Evolutionary conservation across 2,888 invertebrate species (phyloP).

Genomic region (Metopia argyrocephala): DNA sequence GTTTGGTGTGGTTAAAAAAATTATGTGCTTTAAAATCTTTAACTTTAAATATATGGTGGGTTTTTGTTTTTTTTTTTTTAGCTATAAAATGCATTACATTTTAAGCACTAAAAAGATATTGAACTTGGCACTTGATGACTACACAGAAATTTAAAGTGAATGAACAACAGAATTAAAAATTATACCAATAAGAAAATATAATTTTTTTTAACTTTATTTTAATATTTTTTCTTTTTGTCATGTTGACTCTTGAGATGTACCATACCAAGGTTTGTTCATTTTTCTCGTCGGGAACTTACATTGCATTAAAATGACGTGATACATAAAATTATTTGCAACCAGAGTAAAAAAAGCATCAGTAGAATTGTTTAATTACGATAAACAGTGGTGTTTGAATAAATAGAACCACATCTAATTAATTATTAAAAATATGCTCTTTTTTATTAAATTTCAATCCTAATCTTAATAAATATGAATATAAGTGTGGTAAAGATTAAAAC

Average conservation of each 20-base stretch:
- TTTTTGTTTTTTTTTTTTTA: conserved; percentile 1
- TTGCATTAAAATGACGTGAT: conserved; percentile 15
- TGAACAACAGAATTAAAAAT: conserved; percentile 2
- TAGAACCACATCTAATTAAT: too few relatives aligned
- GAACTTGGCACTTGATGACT: conserved; percentile 59
- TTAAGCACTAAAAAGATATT: conserved; percentile 48
- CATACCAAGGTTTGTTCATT: neutral
- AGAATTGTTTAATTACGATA: neutral
- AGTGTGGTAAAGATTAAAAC: too few relatives aligned
- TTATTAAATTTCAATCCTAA: too few relatives aligned
- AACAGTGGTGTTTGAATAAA: too few relatives aligned
- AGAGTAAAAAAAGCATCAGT: neutral
- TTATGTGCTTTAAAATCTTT: conserved; percentile 16
- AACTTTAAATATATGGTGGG: conserved; percentile 11
- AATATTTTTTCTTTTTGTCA: conserved; percentile 34
- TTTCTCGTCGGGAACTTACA: neutral
- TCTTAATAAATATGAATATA: too few relatives aligned
- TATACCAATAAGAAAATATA: neutral
- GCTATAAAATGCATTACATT: conserved; percentile 28
- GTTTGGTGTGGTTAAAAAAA: conserved; percentile 48
- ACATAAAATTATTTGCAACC: neutral
- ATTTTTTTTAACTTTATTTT: conserved; percentile 36
- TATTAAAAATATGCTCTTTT: too few relatives aligned
- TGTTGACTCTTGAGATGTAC: conserved; percentile 30
- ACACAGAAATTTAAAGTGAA: conserved; percentile 18